phyloP scores from a whole-genome alignment of 2,113 vertebrate species.

The Alethe diademata region DNA sequence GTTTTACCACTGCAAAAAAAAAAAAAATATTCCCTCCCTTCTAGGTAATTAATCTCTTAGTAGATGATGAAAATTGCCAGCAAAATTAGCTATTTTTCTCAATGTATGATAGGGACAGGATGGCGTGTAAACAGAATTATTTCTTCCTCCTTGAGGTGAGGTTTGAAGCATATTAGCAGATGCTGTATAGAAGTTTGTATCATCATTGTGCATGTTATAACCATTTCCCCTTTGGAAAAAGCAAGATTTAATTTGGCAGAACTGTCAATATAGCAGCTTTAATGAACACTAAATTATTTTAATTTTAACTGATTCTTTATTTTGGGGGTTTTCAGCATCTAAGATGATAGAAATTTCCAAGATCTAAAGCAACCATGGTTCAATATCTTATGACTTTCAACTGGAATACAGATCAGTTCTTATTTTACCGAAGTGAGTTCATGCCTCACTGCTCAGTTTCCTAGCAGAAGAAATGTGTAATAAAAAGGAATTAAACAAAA shows the following conservation, averaged over 20 bases:
- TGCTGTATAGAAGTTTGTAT: not conserved
- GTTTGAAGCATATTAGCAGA: not conserved
- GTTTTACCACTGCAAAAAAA: not conserved
- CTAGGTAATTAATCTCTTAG: not conserved
- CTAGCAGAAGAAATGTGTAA: not conserved
- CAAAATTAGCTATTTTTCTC: not conserved
- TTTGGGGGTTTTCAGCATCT: not conserved
- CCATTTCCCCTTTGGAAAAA: not conserved
- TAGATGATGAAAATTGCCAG: not conserved
- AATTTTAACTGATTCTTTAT: not conserved
- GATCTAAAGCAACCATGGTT: not conserved
- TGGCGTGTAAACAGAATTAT: not conserved
- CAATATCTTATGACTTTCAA: not conserved
- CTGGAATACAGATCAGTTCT: not conserved
- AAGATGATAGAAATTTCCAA: not conserved
- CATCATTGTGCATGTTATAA: not conserved
- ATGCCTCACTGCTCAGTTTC: not conserved
- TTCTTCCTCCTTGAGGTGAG: not conserved
- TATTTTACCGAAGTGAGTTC: not conserved
- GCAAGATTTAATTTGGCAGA: not conserved
- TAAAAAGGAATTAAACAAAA: not conserved
- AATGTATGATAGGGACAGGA: not conserved
- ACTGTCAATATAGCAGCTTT: not conserved
- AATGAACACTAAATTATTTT: not conserved
- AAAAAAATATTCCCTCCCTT: not conserved